phyloP scores from a whole-genome alignment of 2,797 vertebrate genomes.

The Thamnophis elegans region DNA sequence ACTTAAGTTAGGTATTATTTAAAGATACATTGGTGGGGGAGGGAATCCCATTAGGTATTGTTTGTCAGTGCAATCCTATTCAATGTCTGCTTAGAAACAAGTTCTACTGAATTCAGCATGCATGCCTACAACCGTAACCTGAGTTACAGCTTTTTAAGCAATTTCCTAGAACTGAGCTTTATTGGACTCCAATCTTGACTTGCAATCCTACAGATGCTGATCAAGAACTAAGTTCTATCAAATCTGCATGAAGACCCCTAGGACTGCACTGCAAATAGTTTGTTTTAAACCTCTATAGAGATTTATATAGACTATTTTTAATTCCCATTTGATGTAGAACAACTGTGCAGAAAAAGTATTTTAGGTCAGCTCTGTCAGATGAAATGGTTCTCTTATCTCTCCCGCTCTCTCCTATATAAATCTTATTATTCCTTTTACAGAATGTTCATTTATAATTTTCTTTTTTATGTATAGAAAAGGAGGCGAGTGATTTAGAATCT shows the following conservation, averaged over 20 bases:
- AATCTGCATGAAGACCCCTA: not conserved
- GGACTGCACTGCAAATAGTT: not conserved
- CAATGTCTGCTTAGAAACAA: not conserved
- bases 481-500: slow-evolving; percentile 5
- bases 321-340: not conserved
- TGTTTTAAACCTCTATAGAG: not conserved
- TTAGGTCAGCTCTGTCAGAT: not conserved
- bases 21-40: not conserved
- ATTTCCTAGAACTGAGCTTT: not conserved
- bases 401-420: not conserved
- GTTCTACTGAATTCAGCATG: not conserved
- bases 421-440: not conserved
- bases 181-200: not conserved
- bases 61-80: not conserved
- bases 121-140: not conserved
- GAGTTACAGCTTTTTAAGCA: not conserved
- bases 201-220: not conserved
- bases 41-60: not conserved
- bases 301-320: not conserved
- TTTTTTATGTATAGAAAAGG: slow-evolving; percentile 7
- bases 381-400: not conserved
- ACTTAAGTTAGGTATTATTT: not conserved
- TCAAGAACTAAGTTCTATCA: not conserved
- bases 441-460: not conserved
- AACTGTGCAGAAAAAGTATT: not conserved